A percentile compares a stretch with the other conserved stretches of the same genome.
These are phyloP conservation scores for Volucella inflata DNA, from an alignment of 2,888 invertebrate species.

Conservation along the genomic window DNA sequence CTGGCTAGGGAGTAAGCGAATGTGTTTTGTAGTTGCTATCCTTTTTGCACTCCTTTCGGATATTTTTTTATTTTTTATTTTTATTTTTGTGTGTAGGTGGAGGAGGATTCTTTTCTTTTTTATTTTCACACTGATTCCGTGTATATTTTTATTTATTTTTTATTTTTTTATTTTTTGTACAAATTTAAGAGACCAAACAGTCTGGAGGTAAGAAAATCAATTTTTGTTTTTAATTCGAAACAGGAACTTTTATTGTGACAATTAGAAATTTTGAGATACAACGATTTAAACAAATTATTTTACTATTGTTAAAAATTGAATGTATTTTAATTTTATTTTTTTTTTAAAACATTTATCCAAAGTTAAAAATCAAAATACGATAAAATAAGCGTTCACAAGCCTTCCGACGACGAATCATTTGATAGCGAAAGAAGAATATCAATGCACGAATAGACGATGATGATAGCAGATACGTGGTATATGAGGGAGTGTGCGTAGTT, in stretches of 20 bases:
- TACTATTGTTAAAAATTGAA: slow-evolving; percentile 1
- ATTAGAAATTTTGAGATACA: not conserved
- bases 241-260: slow-evolving; percentile 13
- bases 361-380: slow-evolving; percentile 69
- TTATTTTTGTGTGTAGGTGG: slow-evolving; percentile 56
- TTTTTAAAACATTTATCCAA: slow-evolving; percentile 49
- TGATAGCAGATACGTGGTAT: slow-evolving; percentile 45
- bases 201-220: slow-evolving; percentile 69
- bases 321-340: not conserved
- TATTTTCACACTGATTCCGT: slow-evolving; percentile 29
- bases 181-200: slow-evolving; percentile 72
- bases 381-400: slow-evolving; percentile 69
- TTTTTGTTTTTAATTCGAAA: slow-evolving; percentile 47
- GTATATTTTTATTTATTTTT: slow-evolving; percentile 45
- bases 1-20: slow-evolving; percentile 63
- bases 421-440: slow-evolving; percentile 48
- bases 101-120: slow-evolving; percentile 50
- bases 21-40: slow-evolving; percentile 55
- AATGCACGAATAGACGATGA: slow-evolving; percentile 51
- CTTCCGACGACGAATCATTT: slow-evolving; percentile 71
- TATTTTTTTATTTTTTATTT: slow-evolving; percentile 15
- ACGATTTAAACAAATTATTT: slow-evolving; percentile 4
- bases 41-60: slow-evolving; percentile 58
- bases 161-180: slow-evolving; percentile 55
- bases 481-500: slow-evolving; percentile 73